Evolutionary conservation across 2,113 vertebrate genomes (phyloP), one percentile per base, ranked within the genome.

Genomic region (Piprites chloris): DNA sequence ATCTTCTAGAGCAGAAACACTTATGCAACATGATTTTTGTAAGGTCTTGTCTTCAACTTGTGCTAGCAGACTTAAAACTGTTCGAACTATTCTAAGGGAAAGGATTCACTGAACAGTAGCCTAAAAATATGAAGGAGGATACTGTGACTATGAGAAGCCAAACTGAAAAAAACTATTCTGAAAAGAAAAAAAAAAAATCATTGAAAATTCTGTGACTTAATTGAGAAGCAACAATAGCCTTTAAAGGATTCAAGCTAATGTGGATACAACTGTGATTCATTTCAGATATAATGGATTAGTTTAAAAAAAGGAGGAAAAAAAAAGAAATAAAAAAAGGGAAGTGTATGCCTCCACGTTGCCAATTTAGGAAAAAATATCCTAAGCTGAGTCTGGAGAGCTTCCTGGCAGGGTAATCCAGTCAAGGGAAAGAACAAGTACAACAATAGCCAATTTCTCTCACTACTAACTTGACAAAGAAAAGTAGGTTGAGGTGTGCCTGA

Each of bases 311-410:
- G 27, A 11, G 8, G 3, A 15, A 53, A 33, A 24, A n/a, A 9
- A 6, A 18, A 13, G 3, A 22, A 49, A 58, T 12, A 7, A 11
- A 68, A 47, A 33, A n/a, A 44, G 17, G 23, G 2, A 58, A 41
- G 28, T 2, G 0, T 26, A 71, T 59, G 49, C 11, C 42, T 91
- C 30, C 47, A 86, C 62, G 41, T 71, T 90, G 76, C 88, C 86
- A 89, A 75, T 95, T 89, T 85, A 91, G 77, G 80, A 62, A 75
- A 89, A 94, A 89, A 81, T 59, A 86, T 49, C 68, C 55, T 41
- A 33, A 91, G 73, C 32, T 0, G 0, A 89, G 69, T 47, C 86
- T 91, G 65, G 30, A 94, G 55, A 83, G 82, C 63, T 76, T 93
- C 53, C 90, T 92, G 79, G 83, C 44, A 86, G 19, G 16, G 39